A percentile compares a stretch with the other conserved stretches of the same genome.
Evolutionary conservation across 2,888 invertebrate species (phyloP).

Genomic region (Apamea sordens): DNA sequence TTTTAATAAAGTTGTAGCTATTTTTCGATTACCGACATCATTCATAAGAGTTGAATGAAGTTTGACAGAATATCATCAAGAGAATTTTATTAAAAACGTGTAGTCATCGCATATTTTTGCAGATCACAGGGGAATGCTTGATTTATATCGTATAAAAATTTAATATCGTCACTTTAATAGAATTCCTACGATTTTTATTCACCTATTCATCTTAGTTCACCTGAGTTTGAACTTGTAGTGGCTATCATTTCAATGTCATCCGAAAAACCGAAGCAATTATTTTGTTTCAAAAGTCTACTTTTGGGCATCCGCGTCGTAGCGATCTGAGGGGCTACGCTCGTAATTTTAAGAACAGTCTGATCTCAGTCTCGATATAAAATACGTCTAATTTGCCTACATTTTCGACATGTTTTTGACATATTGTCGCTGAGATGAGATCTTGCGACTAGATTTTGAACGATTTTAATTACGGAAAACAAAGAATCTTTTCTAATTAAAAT

Average conservation of each 20-base stretch:
- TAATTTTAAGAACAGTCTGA: too few relatives aligned
- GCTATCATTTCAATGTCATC: slow-evolving; percentile 2
- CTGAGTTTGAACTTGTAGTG: background rate
- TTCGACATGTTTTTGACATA: too few relatives aligned
- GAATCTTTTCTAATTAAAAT: background rate
- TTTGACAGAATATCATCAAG: slow-evolving; percentile 20
- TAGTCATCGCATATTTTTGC: slow-evolving; percentile 21
- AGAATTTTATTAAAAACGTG: slow-evolving; percentile 30
- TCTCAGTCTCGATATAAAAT: too few relatives aligned
- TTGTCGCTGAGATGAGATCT: too few relatives aligned
- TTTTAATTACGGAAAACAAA: too few relatives aligned
- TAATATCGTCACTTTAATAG: slow-evolving; percentile 7
- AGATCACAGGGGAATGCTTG: slow-evolving; percentile 10
- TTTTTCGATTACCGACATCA: slow-evolving; percentile 20
- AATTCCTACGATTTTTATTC: background rate
- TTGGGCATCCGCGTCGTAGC: background rate
- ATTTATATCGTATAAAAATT: background rate
- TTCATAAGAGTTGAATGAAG: slow-evolving; percentile 24
- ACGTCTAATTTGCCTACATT: too few relatives aligned
- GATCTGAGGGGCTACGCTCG: too few relatives aligned
- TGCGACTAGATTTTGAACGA: too few relatives aligned
- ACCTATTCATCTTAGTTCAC: slow-evolving; percentile 1
- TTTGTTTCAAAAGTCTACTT: background rate
- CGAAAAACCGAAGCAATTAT: background rate
- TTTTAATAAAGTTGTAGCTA: too few relatives aligned